Conservation (phyloP, 2,113 vertebrate species). For the Takifugu flavidus region DNA sequence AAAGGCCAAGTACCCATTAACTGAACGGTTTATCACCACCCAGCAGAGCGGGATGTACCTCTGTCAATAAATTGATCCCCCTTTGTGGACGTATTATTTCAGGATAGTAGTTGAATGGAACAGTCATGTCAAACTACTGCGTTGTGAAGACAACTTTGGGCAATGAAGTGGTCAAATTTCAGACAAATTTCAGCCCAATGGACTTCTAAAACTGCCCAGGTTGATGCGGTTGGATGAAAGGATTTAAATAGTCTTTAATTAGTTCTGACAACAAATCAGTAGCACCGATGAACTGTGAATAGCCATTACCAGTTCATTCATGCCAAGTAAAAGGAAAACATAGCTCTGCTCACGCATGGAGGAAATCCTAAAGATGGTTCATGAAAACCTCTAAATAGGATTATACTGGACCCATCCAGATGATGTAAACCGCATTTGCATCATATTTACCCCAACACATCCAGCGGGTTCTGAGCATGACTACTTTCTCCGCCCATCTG, state of each 20-base stretch:
- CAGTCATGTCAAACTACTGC: no score
- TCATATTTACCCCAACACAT: background rate
- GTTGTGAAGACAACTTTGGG: no score
- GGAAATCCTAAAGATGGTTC: background rate
- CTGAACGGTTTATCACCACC: background rate
- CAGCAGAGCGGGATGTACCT: background rate
- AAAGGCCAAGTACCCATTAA: no score
- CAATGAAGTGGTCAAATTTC: no score
- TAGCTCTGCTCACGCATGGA: background rate
- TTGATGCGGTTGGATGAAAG: no score
- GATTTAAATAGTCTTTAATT: no score
- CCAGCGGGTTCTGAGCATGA: background rate
- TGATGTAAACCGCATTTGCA: background rate
- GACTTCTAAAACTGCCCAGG: no score
- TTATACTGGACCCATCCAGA: background rate
- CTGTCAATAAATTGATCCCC: no score
- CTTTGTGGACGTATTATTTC: no score
- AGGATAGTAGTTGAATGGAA: no score
- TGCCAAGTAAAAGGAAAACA: no score
- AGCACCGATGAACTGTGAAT: background rate
- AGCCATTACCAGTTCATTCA: background rate
- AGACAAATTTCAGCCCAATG: no score
- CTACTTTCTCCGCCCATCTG: background rate
- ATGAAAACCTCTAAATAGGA: background rate
- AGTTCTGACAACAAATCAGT: background rate